These are phyloP conservation scores for Tigriopus californicus DNA, from an alignment of 2,888 invertebrate genomes.

Conservation along the genomic window DNA sequence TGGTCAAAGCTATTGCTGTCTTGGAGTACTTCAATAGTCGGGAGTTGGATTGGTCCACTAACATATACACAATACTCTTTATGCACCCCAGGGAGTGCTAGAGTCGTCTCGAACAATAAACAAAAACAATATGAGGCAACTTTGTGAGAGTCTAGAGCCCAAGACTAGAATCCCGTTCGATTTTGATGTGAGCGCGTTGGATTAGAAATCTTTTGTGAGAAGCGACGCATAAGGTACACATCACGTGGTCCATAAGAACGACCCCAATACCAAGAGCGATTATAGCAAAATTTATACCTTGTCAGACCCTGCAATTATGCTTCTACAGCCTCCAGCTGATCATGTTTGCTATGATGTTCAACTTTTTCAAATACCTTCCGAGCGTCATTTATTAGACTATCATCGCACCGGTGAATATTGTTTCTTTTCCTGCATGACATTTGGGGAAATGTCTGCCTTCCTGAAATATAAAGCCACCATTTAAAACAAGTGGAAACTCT, in stretches of 20 bases:
- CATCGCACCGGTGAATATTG: too few relatives aligned
- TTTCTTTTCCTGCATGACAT: too few relatives aligned
- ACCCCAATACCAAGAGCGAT: conserved; percentile 39
- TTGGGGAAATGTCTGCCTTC: too few relatives aligned
- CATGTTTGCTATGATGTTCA: neutral
- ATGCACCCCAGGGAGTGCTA: too few relatives aligned
- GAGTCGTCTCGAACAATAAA: too few relatives aligned
- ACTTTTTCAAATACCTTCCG: neutral
- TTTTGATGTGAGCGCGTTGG: conserved; percentile 47
- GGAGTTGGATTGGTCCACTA: conserved; percentile 58
- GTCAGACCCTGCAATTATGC: conserved; percentile 25
- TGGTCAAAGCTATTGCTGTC: conserved; percentile 53
- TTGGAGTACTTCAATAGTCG: conserved; percentile 67
- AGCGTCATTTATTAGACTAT: neutral
- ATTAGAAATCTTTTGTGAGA: conserved; percentile 61
- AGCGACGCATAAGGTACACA: conserved; percentile 66
- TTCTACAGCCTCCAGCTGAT: neutral
- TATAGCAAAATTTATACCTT: conserved; percentile 49
- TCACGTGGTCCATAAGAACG: conserved; percentile 59
- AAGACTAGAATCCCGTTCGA: conserved; percentile 43
- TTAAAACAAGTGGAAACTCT: too few relatives aligned
- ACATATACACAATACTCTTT: too few relatives aligned
- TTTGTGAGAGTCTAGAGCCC: conserved; percentile 35
- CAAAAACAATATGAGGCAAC: conserved; percentile 40
- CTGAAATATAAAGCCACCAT: too few relatives aligned